Base-by-base conservation (phyloP, 2,113 vertebrate species). In the Siniperca knerii region DNA sequence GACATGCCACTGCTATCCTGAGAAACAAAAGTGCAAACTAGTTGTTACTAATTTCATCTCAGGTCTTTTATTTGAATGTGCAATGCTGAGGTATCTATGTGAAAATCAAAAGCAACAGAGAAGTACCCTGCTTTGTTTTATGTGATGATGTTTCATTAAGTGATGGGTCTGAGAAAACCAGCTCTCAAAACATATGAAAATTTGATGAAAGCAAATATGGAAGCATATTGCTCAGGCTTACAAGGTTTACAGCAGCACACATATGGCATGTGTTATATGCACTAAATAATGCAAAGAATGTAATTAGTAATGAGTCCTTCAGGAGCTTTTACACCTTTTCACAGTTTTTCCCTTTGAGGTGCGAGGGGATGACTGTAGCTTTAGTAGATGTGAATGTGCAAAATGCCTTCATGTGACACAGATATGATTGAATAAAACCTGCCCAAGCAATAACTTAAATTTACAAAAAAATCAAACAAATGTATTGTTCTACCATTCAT, bases 261-360 rank as follows among this genome's bases (percentile, higher is more conserved):
- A 64, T 86, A 85, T 87, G 84, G 37, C 42, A 33, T 74, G 69
- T 74, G 57, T 74, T 89, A 65, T 50, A 71, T 68, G 48, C 69
- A 25, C 68, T 92, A 67, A 92, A 90, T 92, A 92, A 92, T 94
- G 87, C 86, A 93, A 70, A 42, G 44, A 75, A 77, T 75, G 44
- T 85, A 84, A 93, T 85, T 70, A 82, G 70, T 66, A 75, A 68
- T 70, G 15, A 75, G 75, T 78, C 84, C 73, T 75, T 60, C 4
- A 55, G 67, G 80, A 69, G 35, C 35, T 58, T 69, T 52, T 23
- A 50, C 54, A 79, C 65, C 50, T 58, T 70, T 79, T 70, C 71
- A 40, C 40, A 12, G 18, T 65, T 69, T 52, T 33, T 16, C 25
- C 58, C 55, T 64, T 52, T 29, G 6, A 11, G 46, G 23, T 42